A percentile compares a stretch with the other conserved stretches of the same genome.
These are phyloP conservation scores for Pyrocoelia pectoralis DNA, from an alignment of 2,888 invertebrate species.

Conservation along the genomic window DNA sequence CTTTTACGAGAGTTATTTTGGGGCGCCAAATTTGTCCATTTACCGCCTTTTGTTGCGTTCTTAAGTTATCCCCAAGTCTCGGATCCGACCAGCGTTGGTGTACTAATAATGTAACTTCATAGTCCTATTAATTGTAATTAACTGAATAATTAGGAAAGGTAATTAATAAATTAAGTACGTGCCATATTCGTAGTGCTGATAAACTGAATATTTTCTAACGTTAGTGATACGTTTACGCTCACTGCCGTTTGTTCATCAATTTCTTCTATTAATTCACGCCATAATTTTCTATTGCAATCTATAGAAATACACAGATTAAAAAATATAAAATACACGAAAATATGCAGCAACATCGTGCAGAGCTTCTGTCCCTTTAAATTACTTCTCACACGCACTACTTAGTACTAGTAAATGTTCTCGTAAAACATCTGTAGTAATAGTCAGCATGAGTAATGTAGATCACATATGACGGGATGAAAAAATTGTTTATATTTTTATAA, in stretches of 20 bases:
- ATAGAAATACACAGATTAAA: not conserved
- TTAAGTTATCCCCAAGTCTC: constrained; percentile 44
- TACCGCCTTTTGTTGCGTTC: constrained; percentile 47
- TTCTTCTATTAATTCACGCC: not conserved
- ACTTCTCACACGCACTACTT: not conserved
- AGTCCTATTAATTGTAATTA: constrained; percentile 36
- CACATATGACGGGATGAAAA: constrained; percentile 3
- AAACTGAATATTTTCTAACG: not conserved
- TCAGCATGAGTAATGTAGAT: not conserved
- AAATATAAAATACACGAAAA: not conserved
- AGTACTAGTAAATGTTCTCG: not conserved
- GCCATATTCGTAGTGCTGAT: not conserved
- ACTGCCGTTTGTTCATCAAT: not conserved
- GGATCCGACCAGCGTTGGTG: constrained; percentile 50
- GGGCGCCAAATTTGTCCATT: constrained; percentile 51
- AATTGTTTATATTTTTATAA: constrained; percentile 10
- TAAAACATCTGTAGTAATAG: constrained; percentile 3
- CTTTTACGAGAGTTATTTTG: constrained; percentile 45
- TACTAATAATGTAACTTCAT: constrained; percentile 42
- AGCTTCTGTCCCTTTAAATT: not conserved
- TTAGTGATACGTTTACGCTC: not conserved
- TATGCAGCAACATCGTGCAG: not conserved
- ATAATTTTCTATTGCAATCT: not conserved
- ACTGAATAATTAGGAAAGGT: not conserved
- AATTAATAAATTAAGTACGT: not conserved